Conservation (phyloP, 2,888 invertebrate genomes). For the Morinoia aosen region DNA sequence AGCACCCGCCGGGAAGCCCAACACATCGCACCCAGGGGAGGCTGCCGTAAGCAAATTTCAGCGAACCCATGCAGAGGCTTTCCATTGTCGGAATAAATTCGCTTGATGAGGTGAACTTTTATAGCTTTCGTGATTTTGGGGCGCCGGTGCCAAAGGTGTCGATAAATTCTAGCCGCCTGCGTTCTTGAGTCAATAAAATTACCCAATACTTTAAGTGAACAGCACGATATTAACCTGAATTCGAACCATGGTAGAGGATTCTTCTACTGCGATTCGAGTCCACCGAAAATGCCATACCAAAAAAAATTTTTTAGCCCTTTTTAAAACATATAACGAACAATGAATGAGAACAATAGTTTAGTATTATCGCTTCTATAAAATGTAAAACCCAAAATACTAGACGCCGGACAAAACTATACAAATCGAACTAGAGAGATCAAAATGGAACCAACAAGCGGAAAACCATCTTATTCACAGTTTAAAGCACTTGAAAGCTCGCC, state of each 20-base stretch:
- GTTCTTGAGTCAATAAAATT: not conserved
- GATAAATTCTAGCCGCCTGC: not conserved
- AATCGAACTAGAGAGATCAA: not conserved
- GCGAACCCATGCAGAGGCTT: not conserved
- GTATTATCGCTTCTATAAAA: too few species aligned
- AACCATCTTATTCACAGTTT: not conserved
- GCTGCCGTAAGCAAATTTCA: constrained; percentile 31
- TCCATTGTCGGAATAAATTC: constrained; percentile 16
- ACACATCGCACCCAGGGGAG: not conserved
- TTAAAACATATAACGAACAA: too few species aligned
- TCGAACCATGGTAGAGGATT: too few species aligned
- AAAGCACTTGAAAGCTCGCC: not conserved
- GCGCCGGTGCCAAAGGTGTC: not conserved
- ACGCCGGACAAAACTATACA: not conserved
- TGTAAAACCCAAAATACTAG: not conserved
- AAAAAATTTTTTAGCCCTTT: too few species aligned
- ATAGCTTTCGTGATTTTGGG: constrained; percentile 15
- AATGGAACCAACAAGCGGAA: not conserved
- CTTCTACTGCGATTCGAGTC: not conserved
- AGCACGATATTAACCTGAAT: not conserved
- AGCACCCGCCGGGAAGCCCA: not conserved
- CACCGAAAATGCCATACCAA: too few species aligned
- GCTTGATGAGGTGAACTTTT: constrained; percentile 19
- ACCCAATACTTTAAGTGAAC: not conserved
- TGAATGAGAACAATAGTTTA: too few species aligned